Evolutionary conservation across 2,113 vertebrate genomes (phyloP), one percentile per base, ranked within the genome.

Genomic region (Elaphurus davidianus): DNA sequence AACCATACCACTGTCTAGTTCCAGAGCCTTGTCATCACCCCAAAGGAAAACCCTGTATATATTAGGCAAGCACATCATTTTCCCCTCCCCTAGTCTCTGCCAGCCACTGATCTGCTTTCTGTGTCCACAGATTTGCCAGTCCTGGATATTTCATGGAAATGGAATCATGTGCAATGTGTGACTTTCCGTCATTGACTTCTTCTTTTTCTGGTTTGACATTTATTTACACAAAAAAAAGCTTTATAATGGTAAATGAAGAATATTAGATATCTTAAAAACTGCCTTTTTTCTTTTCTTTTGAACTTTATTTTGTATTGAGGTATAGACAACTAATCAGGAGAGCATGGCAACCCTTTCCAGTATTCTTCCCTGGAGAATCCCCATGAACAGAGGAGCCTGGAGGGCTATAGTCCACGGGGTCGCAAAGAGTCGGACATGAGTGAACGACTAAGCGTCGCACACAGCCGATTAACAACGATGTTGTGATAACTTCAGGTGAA

Each of bases 361-460:
- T 67, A 21, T 71, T 71, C n/a, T 36, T 6, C 64, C n/a, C n/a
- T 71, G 64, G 64, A 71, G 17, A 36, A 36, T 21, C 17, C 17
- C 64, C n/a, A 21, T 21, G n/a, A n/a, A 36, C 4, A 11, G n/a
- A 36, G n/a, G 64, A 21, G n/a, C 64, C 64, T 71, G 64, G 17
- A 0, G 0, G 17, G n/a, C 64, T 71, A 36, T n/a, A 5, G n/a
- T 71, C n/a, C n/a, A 11, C 0, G 2, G n/a, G n/a, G 64, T 71
- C 9, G 2, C 64, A 71, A 71, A 36, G n/a, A 36, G n/a, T 36
- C 4, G 0, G 8, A 71, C 9, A 36, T 0, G 4, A 36, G 17
- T 71, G 17, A 36, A n/a, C 4, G 0, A 71, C 4, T 21, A 36
- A 11, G n/a, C 0, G 1, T 2, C 9, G 17, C 17, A 36, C 64